These are phyloP conservation scores for Heliornis fulica DNA, from an alignment of 2,113 vertebrate species.

Conservation along the genomic window DNA sequence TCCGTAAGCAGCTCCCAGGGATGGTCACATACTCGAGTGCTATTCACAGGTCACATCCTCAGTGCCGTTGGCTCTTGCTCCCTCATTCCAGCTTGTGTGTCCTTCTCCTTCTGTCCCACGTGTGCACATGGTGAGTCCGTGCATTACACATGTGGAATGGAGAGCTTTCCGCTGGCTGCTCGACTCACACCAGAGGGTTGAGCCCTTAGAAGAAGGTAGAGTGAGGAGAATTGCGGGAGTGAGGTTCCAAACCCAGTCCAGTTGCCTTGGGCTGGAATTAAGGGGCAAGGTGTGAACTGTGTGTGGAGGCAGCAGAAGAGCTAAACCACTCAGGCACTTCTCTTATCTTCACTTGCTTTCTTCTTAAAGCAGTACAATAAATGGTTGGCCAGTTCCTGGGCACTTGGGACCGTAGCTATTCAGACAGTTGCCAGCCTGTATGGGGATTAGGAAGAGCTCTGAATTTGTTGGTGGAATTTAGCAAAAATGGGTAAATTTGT, in stretches of 20 bases:
- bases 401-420: background rate
- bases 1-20: background rate
- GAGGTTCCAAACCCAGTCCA: background rate
- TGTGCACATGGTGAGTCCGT: fast-evolving
- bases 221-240: background rate
- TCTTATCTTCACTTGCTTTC: background rate
- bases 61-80: background rate
- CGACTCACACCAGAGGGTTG: background rate
- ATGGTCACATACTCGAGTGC: background rate
- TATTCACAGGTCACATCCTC: background rate
- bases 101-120: background rate
- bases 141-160: background rate
- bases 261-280: conserved; percentile 39
- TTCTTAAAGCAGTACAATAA: background rate
- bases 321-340: background rate
- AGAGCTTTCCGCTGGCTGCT: background rate
- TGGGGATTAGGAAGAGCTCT: background rate
- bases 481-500: background rate
- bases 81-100: background rate
- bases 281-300: background rate
- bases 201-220: background rate
- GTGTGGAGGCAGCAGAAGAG: background rate
- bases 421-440: background rate
- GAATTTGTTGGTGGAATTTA: background rate
- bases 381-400: background rate